Conservation (phyloP, 1,140 invertebrate species). For the Drosophila lacteicornis region DNA sequence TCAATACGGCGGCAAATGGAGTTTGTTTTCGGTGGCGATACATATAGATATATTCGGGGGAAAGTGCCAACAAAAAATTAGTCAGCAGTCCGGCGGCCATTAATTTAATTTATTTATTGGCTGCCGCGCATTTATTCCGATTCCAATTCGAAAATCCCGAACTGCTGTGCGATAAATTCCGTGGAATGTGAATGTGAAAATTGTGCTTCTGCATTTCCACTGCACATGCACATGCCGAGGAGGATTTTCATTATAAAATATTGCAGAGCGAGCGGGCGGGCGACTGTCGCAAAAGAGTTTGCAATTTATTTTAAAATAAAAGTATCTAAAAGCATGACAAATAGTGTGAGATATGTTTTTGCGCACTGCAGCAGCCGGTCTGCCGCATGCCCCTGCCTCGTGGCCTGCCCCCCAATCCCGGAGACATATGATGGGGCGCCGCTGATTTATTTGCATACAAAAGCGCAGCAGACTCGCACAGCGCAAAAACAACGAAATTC, state of each 20-base stretch:
- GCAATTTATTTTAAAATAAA: constrained; percentile 82
- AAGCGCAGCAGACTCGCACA: constrained; percentile 63
- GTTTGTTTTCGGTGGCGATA: background rate
- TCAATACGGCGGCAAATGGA: constrained; percentile 34
- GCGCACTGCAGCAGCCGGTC: constrained; percentile 66
- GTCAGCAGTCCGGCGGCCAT: constrained; percentile 51
- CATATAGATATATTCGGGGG: background rate
- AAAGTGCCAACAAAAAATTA: constrained; percentile 41
- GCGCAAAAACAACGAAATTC: constrained; percentile 31
- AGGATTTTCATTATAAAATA: constrained; percentile 85
- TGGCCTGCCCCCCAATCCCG: constrained; percentile 9
- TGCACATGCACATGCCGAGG: constrained; percentile 47
- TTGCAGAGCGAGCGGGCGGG: constrained; percentile 40
- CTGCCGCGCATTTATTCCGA: constrained; percentile 68
- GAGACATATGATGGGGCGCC: constrained; percentile 75
- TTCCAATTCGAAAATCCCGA: constrained; percentile 71
- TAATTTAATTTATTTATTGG: constrained; percentile 84
- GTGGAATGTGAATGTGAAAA: constrained; percentile 84
- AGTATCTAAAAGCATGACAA: constrained; percentile 78
- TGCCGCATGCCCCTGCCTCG: constrained; percentile 5
- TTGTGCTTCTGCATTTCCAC: constrained; percentile 78
- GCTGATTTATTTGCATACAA: constrained; percentile 84
- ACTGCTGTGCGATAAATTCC: constrained; percentile 77
- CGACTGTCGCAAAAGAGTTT: constrained; percentile 75
- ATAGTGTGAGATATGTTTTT: constrained; percentile 83